phyloP scores from a whole-genome alignment of 2,888 invertebrate genomes.

The Standfussiana lucernea region DNA sequence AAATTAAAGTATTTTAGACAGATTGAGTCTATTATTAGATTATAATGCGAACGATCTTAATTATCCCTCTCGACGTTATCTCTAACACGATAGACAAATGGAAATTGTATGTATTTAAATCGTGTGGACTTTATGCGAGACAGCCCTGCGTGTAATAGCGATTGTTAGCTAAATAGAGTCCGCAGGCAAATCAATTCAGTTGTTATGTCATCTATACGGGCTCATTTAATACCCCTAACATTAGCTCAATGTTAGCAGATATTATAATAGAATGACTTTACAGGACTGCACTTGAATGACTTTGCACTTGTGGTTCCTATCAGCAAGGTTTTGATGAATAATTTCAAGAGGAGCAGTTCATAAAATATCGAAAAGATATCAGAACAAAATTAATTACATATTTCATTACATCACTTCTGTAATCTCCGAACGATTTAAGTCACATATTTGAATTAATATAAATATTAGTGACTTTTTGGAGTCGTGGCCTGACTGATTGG shows the following conservation, averaged over 20 bases:
- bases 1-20: neutral
- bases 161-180: constrained; percentile 25
- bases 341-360: too few species aligned
- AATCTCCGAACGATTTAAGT: too few species aligned
- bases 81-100: neutral
- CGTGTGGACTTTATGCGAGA: neutral
- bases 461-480: too few species aligned
- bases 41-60: neutral
- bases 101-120: neutral
- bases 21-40: neutral
- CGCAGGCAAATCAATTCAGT: constrained; percentile 33
- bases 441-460: too few species aligned
- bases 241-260: neutral
- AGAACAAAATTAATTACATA: too few species aligned
- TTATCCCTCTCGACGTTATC: neutral
- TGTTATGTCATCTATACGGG: constrained; percentile 35
- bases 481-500: too few species aligned
- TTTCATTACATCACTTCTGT: too few species aligned
- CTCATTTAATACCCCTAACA: neutral
- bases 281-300: neutral
- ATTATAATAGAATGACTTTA: neutral
- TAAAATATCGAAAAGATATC: too few species aligned
- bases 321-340: too few species aligned
- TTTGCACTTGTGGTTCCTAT: too few species aligned
- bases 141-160: constrained; percentile 39